Evolutionary conservation across 2,888 invertebrate species (phyloP).

Genomic region (Unio delphinus): DNA sequence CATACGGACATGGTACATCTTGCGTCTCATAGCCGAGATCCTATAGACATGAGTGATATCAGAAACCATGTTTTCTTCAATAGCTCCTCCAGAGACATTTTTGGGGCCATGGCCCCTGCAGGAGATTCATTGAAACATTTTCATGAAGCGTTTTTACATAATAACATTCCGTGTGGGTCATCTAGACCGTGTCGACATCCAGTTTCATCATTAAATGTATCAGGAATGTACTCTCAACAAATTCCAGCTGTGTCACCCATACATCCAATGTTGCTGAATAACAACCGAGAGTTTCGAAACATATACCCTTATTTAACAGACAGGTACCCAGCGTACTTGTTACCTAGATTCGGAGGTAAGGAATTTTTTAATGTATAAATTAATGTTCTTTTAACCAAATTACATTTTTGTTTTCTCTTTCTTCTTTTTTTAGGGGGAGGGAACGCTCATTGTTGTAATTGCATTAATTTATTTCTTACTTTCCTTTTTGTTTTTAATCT

Average conservation of each 20-base stretch:
- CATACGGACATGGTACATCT: too few species aligned
- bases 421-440: too few species aligned
- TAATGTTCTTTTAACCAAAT: background rate
- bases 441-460: too few species aligned
- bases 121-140: slow-evolving; percentile 42
- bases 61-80: too few species aligned
- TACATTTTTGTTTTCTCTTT: too few species aligned
- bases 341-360: slow-evolving; percentile 44
- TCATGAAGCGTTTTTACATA: slow-evolving; percentile 43
- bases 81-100: too few species aligned
- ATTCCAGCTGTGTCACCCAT: slow-evolving; percentile 33
- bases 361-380: background rate
- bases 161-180: slow-evolving; percentile 19
- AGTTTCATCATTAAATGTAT: slow-evolving; percentile 30
- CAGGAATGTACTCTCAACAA: slow-evolving; percentile 30
- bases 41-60: too few species aligned
- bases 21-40: too few species aligned
- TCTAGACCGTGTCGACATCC: slow-evolving; percentile 42
- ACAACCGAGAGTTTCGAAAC: slow-evolving; percentile 35
- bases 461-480: too few species aligned
- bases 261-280: slow-evolving; percentile 39
- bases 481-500: too few species aligned
- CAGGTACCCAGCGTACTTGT: slow-evolving; percentile 41
- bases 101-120: background rate
- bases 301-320: slow-evolving; percentile 45